A percentile compares a stretch with the other conserved stretches of the same genome.
phyloP scores from a whole-genome alignment of 2,888 invertebrate species.

The Trissolcus brochymenae region DNA sequence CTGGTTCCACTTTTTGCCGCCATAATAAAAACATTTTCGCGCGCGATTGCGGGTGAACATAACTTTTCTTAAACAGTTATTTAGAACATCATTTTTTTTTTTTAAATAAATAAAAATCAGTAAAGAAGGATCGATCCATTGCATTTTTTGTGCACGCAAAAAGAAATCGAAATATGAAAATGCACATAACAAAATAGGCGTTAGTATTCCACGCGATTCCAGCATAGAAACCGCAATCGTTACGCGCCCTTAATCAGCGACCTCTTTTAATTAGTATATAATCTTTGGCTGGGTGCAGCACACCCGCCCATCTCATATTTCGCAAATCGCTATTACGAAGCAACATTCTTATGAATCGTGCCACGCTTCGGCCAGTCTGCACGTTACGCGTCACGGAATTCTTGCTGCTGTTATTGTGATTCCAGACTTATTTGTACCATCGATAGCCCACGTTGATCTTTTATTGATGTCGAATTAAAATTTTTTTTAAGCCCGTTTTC shows the following conservation, averaged over 20 bases:
- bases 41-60: conserved; percentile 23
- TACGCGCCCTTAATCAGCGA: conserved; percentile 58
- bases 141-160: conserved; percentile 28
- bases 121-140: conserved; percentile 3
- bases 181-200: conserved; percentile 37
- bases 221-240: conserved; percentile 54
- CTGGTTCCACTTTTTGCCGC: conserved; percentile 15
- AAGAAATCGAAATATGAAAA: conserved; percentile 44
- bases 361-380: conserved; percentile 55
- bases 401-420: conserved; percentile 42
- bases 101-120: too few species aligned
- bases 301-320: conserved; percentile 59
- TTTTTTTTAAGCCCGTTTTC: conserved; percentile 1
- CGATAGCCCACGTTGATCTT: conserved; percentile 37
- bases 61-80: conserved; percentile 35
- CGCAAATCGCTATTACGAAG: conserved; percentile 60
- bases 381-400: conserved; percentile 58
- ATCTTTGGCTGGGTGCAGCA: conserved; percentile 59
- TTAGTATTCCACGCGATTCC: conserved; percentile 55
- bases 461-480: conserved; percentile 21
- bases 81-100: conserved; percentile 27
- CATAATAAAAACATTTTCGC: conserved; percentile 28
- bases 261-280: conserved; percentile 58
- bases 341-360: conserved; percentile 59
- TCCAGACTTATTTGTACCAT: conserved; percentile 21